Base-by-base conservation (phyloP, 2,113 vertebrate species). In the Crocuta crocuta region DNA sequence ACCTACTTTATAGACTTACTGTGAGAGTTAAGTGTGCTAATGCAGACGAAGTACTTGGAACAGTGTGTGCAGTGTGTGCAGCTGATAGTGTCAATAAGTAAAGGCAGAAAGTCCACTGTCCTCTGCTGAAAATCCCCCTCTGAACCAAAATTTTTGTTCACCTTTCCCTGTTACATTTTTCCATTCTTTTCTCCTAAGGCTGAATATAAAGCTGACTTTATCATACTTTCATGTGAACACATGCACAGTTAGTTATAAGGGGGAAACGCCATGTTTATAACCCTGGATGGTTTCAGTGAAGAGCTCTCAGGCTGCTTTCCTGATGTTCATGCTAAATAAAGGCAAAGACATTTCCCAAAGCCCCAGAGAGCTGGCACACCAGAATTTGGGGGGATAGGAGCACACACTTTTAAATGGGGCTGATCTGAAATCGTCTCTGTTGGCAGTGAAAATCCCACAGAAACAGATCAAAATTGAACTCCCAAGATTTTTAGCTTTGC, bases 391-490 rank as follows among this genome's bases (percentile, higher is more conserved):
- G 58, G 8, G 7, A 3, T 11, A 33, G 55, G 45, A 74, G 65
- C 4, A 48, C 53, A 68, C 10, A 15, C 28, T 71, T 89, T 79
- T 48, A 65, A 87, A 94, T 45, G 45, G n/a, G 1, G 23, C 63
- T 61, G 28, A 33, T 86, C 26, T 96, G 50, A 91, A 96, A 66
- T 33, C 35, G 5, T 91, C 71, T 82, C 10, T 4, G 13, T n/a
- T 94, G 66, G 50, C 65, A 91, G 78, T 31, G 17, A 53, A 94
- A 91, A 19, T 35, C 21, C 10, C 63, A 68, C 2, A 83, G 48
- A 82, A 58, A 88, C 39, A 93, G 55, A 58, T 53, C 43, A 45
- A 92, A 70, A 89, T 71, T 48, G 91, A 95, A 94, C 76, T 39
- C 45, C 65, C n/a, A 58, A 11, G 58, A 65, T 95, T 78, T 83